Evolutionary conservation across 2,797 vertebrate genomes (phyloP), one percentile per base, ranked within the genome.

Genomic region (Euphonia xanthogaster): DNA sequence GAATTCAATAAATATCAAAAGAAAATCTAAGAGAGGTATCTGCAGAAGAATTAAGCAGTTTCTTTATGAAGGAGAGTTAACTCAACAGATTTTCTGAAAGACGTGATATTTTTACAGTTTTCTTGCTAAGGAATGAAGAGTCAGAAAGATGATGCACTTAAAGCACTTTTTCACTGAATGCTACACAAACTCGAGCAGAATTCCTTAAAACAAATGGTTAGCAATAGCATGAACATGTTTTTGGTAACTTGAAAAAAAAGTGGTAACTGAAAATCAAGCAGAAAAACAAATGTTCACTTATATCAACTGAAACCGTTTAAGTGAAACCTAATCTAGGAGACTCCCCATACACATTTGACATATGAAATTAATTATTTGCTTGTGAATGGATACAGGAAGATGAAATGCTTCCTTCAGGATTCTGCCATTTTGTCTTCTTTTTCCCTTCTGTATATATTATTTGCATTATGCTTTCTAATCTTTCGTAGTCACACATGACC

Each of bases 341-440:
- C n/a, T 90, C 90, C 40, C 22, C 11, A 84, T 82, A 39, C 76
- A 54, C 35, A 75, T 68, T 47, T 94, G 40, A 83, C 44, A 67
- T 21, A 45, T 90, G 58, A 89, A 96, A 92, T 91, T 95, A 84
- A 95, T 95, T 96, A 93, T 58, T 88, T 72, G 17, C n/a, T 93
- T 39, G 30, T 86, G 62, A 66, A 67, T 76, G 40, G 57, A 73
- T 96, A 95, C 19, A 65, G 35, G 48, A 97, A 95, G 37, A 80
- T 15, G 37, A 93, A 89, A 71, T 61, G 16, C 18, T 84, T 97
- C 70, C n/a, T 80, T 92, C 24, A 72, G 50, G 67, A 70, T 76
- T 84, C 42, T 92, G 55, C 44, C 53, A 50, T 92, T 66, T 87
- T 60, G 10, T 65, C 47, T 60, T 27, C 6, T 40, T 66, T 94